phyloP scores from a whole-genome alignment of 2,888 invertebrate genomes.

The Elegia similella region DNA sequence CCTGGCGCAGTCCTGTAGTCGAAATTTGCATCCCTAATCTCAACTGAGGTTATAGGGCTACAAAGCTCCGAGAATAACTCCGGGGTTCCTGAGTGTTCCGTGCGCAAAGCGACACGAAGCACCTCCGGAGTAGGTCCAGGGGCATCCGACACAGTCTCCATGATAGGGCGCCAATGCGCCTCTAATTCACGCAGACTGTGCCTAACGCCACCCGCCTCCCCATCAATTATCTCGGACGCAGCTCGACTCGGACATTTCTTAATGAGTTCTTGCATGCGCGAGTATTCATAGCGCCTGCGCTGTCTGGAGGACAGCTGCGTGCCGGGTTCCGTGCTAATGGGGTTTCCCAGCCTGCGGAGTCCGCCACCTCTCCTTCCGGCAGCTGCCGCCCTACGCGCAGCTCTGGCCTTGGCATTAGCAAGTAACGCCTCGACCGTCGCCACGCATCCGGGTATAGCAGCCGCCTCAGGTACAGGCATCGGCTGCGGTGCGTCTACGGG shows the following conservation, averaged over 20 bases:
- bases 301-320: no score
- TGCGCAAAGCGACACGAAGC: neutral
- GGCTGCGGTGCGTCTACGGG: no score
- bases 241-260: no score
- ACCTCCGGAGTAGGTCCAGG: slow-evolving; percentile 1
- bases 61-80: neutral
- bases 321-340: no score
- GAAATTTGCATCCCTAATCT: neutral
- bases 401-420: neutral
- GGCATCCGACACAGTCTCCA: neutral
- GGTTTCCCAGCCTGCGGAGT: neutral
- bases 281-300: no score
- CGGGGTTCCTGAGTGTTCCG: neutral
- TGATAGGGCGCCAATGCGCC: slow-evolving; percentile 7
- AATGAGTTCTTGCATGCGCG: no score
- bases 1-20: neutral
- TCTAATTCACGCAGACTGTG: neutral
- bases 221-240: no score
- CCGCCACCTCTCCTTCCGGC: neutral
- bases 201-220: neutral
- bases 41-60: neutral
- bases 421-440: no score
- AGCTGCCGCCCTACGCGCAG: neutral
- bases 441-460: no score
- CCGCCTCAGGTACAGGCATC: no score